phyloP scores from a whole-genome alignment of 2,113 vertebrate species.

The Melanostigma gelatinosum region DNA sequence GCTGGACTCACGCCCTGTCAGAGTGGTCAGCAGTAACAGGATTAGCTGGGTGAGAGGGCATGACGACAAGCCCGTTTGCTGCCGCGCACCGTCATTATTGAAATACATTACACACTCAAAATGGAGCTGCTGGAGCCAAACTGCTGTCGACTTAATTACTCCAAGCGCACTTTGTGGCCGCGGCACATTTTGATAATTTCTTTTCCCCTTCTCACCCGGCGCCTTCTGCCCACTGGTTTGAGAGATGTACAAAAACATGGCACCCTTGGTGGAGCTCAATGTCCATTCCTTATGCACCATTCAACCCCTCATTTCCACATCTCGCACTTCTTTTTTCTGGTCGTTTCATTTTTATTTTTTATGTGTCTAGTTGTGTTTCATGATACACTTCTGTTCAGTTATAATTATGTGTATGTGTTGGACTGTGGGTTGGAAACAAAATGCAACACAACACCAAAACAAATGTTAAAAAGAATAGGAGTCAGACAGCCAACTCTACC shows the following conservation, averaged over 20 bases:
- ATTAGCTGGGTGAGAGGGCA: constrained; percentile 71
- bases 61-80: constrained; percentile 71
- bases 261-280: neutral
- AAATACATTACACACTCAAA: constrained; percentile 76
- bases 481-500: constrained; percentile 2
- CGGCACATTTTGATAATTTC: constrained; percentile 74
- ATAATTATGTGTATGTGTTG: neutral
- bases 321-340: neutral
- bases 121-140: constrained; percentile 69
- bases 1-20: constrained; percentile 52
- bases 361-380: neutral
- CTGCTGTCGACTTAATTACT: constrained; percentile 78
- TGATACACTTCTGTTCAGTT: neutral
- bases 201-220: constrained; percentile 40
- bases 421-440: neutral
- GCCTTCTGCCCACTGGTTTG: constrained; percentile 33
- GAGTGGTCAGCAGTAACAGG: constrained; percentile 76
- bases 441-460: neutral
- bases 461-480: neutral
- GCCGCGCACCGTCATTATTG: constrained; percentile 69
- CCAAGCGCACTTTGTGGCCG: constrained; percentile 62
- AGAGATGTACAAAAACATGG: constrained; percentile 16
- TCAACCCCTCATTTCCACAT: neutral
- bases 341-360: neutral
- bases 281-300: neutral